Evolutionary conservation across 1,140 invertebrate species (phyloP).

Genomic region (Ganaspis sp.): DNA sequence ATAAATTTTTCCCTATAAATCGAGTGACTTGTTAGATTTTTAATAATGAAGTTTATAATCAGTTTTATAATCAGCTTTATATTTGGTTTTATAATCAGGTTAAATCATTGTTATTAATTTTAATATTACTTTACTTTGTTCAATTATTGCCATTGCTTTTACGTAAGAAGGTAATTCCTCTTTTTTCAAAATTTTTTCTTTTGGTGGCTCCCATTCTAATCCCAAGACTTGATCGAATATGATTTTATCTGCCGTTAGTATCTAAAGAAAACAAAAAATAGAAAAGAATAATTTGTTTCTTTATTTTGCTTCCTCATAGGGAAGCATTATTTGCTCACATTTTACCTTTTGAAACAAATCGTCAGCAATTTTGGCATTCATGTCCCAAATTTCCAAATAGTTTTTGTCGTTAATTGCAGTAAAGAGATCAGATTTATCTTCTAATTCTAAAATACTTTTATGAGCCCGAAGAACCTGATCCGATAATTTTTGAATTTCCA

Average conservation of each 20-base stretch:
- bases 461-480: slow-evolving; percentile 81
- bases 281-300: neutral
- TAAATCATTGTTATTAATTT: no score
- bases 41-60: neutral
- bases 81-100: no score
- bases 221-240: slow-evolving; percentile 84
- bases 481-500: slow-evolving; percentile 78
- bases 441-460: slow-evolving; percentile 80
- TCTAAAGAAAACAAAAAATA: slow-evolving; percentile 61
- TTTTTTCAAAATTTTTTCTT: slow-evolving; percentile 62
- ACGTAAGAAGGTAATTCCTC: slow-evolving; percentile 66
- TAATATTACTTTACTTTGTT: slow-evolving; percentile 53
- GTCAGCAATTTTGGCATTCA: slow-evolving; percentile 81
- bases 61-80: neutral
- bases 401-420: slow-evolving; percentile 79
- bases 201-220: slow-evolving; percentile 78
- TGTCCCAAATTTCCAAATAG: slow-evolving; percentile 80
- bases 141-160: slow-evolving; percentile 55
- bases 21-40: neutral
- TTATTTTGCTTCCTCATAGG: neutral
- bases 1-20: slow-evolving; percentile 55
- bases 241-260: slow-evolving; percentile 80
- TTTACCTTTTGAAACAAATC: slow-evolving; percentile 76
- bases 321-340: neutral
- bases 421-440: slow-evolving; percentile 82